Evolutionary conservation across 1,140 invertebrate species (phyloP), one percentile per base, ranked within the genome.

Genomic region (Holotrichia oblita): DNA sequence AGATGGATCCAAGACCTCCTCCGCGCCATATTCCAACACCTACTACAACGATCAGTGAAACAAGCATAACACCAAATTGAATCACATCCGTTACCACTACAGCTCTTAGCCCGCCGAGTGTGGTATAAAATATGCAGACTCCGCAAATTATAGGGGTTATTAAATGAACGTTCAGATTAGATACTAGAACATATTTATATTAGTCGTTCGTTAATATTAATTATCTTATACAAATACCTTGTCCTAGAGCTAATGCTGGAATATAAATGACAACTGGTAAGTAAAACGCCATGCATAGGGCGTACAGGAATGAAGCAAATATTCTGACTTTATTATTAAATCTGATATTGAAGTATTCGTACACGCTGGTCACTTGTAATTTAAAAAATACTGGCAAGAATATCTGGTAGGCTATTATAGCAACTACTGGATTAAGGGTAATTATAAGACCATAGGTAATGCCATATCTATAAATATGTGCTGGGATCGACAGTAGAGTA

Each of bases 91-190:
- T 91, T 88, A 91, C 90, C 69, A 94, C 89, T 40, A 94, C 92
- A 7, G 93, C 93, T 86, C 93, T 91, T 78, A 94, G 86, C 0
- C 93, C 93, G 59, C 93, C 93, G 40, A 95, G 84, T 12, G 92
- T 91, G 6, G 93, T 94, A 81, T 95, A 94, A 76, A 95, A 93
- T 6, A 94, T 93, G 85, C 94, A 94, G 0, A 93, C 89, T 7
- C 91, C 85, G 81, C 93, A 94, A 74, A 93, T 89, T 0, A 93
- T 87, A 9, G 92, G 89, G 12, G 93, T 91, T 20, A 93, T 89
- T 3, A 90, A 83, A 78, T 91, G 90, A 24, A 93, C 86, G 80
- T 90, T 87, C 9, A 93, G 87, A 14, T 91, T 91, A 20, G 93
- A 94, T 4, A 94, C 93, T 93, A 83, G 48, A 89, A 89, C 22